Conservation (phyloP, 2,888 invertebrate genomes). For the Leptopilina myrica region DNA sequence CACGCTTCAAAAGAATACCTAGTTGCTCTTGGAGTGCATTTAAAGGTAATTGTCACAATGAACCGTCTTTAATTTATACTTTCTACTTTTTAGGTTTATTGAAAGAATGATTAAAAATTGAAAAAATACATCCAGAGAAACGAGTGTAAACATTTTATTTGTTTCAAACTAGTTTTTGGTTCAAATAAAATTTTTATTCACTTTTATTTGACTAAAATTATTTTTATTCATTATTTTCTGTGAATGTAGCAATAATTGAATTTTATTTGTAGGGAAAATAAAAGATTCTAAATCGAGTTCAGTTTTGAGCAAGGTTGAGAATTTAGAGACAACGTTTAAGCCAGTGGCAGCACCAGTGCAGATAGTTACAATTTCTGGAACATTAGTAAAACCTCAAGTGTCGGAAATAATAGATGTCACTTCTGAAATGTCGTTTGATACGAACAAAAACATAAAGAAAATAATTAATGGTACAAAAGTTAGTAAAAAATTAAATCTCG, state of each 20-base stretch:
- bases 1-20: constrained; percentile 66
- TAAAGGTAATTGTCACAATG: constrained; percentile 62
- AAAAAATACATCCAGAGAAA: too few species aligned
- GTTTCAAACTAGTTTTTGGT: too few species aligned
- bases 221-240: too few species aligned
- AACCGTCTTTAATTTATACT: too few species aligned
- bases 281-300: constrained; percentile 47
- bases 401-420: constrained; percentile 60
- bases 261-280: constrained; percentile 10
- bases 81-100: too few species aligned
- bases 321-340: constrained; percentile 3
- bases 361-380: constrained; percentile 13
- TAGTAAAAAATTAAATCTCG: constrained; percentile 62
- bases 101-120: too few species aligned
- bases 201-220: too few species aligned
- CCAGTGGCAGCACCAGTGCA: constrained; percentile 2
- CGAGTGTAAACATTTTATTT: too few species aligned
- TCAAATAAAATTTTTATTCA: too few species aligned
- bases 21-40: constrained; percentile 75
- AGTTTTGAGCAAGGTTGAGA: constrained; percentile 15
- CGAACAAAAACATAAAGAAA: constrained; percentile 66
- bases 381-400: constrained; percentile 47
- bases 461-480: constrained; percentile 66
- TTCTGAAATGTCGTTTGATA: constrained; percentile 65
- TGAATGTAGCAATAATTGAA: too few species aligned